Conservation (phyloP, 2,797 vertebrate species). For the Capromys pilorides region DNA sequence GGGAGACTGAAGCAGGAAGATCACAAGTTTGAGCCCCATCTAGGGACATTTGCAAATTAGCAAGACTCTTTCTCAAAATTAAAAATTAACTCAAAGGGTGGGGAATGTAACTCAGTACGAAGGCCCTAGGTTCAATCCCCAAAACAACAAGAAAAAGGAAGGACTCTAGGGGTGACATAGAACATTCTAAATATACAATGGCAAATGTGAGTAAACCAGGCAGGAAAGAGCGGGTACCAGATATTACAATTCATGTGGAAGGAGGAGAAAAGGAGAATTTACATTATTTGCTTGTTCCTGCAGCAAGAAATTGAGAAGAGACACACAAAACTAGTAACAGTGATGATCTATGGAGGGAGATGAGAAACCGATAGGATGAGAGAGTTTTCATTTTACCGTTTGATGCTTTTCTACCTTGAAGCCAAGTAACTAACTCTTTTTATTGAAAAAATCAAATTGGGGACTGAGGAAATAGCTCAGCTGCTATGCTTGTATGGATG, state of each 20-base stretch:
- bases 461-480: background rate
- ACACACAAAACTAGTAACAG: background rate
- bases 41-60: background rate
- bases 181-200: background rate
- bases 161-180: rapidly evolving
- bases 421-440: constrained; percentile 12
- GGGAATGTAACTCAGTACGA: background rate
- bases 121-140: background rate
- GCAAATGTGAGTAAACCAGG: background rate
- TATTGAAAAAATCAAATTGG: constrained; percentile 35
- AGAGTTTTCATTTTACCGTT: constrained; percentile 15
- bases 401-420: constrained; percentile 7
- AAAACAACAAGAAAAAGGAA: background rate
- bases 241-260: background rate
- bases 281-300: background rate
- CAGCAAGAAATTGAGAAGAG: background rate
- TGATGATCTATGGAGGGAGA: background rate
- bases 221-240: background rate
- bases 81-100: background rate
- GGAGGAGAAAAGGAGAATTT: background rate
- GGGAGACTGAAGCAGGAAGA: background rate
- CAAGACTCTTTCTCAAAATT: background rate
- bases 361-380: background rate
- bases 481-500: background rate
- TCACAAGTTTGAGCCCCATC: background rate